These are phyloP conservation scores for Epsilonema sp. DNA, from an alignment of 2,888 invertebrate genomes.

Conservation along the genomic window DNA sequence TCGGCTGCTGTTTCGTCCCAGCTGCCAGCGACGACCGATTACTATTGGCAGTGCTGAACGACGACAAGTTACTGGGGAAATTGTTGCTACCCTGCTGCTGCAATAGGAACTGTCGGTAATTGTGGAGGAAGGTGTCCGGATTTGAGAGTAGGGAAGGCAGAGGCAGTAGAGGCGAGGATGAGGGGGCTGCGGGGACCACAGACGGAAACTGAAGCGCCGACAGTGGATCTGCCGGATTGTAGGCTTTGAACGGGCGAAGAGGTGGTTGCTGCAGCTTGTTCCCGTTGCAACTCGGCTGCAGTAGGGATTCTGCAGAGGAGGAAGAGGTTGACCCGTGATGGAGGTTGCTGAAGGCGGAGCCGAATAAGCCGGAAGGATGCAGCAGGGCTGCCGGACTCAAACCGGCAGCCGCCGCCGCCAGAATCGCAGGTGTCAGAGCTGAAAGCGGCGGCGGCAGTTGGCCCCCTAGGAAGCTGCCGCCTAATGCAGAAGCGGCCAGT, in stretches of 20 bases:
- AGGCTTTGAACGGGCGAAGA: slow-evolving; percentile 10
- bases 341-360: no score
- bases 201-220: slow-evolving; percentile 6
- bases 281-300: no score
- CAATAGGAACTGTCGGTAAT: neutral
- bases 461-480: neutral
- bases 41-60: no score
- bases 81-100: neutral
- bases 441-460: neutral
- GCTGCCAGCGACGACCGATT: neutral
- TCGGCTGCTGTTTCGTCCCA: neutral
- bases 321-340: no score
- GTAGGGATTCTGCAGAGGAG: no score
- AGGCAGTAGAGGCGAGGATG: no score
- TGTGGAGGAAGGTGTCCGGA: neutral
- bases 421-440: neutral
- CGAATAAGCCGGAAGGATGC: no score
- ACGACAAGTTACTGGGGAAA: neutral
- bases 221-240: slow-evolving; percentile 7
- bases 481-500: neutral
- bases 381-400: no score
- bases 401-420: neutral
- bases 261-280: no score
- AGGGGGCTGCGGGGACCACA: neutral
- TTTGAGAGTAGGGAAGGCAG: no score